These are phyloP conservation scores for Mythimna impura DNA, from an alignment of 2,888 invertebrate genomes.

Conservation along the genomic window DNA sequence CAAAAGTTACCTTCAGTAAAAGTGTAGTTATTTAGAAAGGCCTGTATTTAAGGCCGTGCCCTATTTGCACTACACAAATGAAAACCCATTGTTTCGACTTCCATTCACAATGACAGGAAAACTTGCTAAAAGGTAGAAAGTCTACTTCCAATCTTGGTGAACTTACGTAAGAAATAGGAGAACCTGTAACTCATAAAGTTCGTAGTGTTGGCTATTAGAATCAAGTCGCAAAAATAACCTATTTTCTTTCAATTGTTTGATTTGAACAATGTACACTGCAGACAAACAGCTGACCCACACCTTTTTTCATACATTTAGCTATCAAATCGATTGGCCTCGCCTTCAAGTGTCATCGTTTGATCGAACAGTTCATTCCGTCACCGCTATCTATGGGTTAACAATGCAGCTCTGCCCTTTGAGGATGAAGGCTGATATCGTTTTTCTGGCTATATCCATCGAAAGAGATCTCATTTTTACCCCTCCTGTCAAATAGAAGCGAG, in stretches of 20 bases:
- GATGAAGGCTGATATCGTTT: conserved; percentile 37
- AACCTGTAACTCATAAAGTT: conserved; percentile 1
- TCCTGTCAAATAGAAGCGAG: conserved; percentile 25
- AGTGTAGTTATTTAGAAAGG: conserved; percentile 25
- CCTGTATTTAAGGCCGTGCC: conserved; percentile 26
- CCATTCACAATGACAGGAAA: conserved; percentile 58
- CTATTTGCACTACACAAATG: conserved; percentile 45
- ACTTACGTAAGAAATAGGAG: conserved; percentile 25
- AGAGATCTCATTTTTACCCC: conserved; percentile 39
- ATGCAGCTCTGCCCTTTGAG: conserved; percentile 48
- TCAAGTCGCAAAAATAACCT: conserved; percentile 22
- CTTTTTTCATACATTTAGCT: conserved; percentile 22
- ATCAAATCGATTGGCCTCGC: conserved; percentile 28
- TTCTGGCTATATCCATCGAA: conserved; percentile 1
- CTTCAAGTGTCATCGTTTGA: conserved; percentile 34
- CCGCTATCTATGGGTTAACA: conserved; percentile 35
- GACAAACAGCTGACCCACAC: conserved; percentile 12
- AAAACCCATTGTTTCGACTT: conserved; percentile 52
- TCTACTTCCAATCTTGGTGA: conserved; percentile 28
- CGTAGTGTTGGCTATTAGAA: conserved; percentile 9
- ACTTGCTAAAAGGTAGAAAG: conserved; percentile 54
- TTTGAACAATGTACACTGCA: conserved; percentile 34
- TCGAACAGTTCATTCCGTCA: conserved; percentile 43
- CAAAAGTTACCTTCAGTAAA: conserved; percentile 12
- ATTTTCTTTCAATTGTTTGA: conserved; percentile 15